Conservation (phyloP, 2,888 invertebrate species). For the Bedellia somnulentella region DNA sequence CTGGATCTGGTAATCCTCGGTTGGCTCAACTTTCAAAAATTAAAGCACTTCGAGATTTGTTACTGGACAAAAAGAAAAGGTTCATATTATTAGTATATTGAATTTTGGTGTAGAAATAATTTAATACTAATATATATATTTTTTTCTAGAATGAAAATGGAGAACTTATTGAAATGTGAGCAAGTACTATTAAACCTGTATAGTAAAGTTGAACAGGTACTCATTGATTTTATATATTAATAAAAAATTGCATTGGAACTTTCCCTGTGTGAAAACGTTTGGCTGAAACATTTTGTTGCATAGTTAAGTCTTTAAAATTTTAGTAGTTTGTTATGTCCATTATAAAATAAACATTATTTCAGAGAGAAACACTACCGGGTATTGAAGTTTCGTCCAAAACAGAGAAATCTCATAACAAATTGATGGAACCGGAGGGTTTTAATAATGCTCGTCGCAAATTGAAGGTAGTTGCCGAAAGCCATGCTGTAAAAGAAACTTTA, state of each 20-base stretch:
- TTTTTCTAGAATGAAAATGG: constrained; percentile 65
- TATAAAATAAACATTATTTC: constrained; percentile 14
- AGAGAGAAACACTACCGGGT: constrained; percentile 26
- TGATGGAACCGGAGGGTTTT: constrained; percentile 21
- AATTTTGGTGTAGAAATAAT: no score
- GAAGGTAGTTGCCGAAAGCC: constrained; percentile 21
- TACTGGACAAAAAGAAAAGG: constrained; percentile 67
- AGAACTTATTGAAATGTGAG: constrained; percentile 69
- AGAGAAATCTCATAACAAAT: constrained; percentile 5
- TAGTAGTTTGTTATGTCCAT: constrained; percentile 9
- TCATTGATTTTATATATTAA: no score
- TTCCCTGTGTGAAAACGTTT: no score
- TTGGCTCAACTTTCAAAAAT: constrained; percentile 67
- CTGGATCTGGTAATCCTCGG: constrained; percentile 43
- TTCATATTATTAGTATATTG: constrained; percentile 1
- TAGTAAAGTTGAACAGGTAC: constrained; percentile 66
- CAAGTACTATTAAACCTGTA: constrained; percentile 68
- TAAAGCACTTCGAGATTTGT: constrained; percentile 62
- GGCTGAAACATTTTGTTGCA: no score
- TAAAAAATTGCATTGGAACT: no score
- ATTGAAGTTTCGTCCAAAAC: constrained; percentile 10
- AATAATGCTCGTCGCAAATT: constrained; percentile 33
- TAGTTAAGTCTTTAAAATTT: no score
- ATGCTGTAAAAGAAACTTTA: constrained; percentile 22
- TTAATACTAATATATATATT: no score